phyloP scores from a whole-genome alignment of 1,140 invertebrate species.

The Melitaea cinxia region DNA sequence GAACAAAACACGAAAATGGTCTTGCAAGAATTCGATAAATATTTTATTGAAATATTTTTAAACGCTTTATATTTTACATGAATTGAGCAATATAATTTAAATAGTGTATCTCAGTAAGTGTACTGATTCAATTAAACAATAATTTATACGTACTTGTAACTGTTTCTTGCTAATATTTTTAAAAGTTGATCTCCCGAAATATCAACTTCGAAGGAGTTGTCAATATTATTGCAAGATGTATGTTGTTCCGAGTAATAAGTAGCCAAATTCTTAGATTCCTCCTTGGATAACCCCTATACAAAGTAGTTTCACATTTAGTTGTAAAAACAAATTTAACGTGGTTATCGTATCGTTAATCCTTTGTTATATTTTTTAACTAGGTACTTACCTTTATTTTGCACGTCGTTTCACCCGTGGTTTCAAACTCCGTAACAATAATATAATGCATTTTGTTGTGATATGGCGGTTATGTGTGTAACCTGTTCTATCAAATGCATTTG shows the following conservation, averaged over 20 bases:
- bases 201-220: slow-evolving; percentile 60
- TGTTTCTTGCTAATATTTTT: slow-evolving; percentile 45
- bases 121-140: too few relatives aligned
- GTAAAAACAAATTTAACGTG: too few relatives aligned
- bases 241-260: slow-evolving; percentile 38
- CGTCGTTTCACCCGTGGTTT: slow-evolving; percentile 49
- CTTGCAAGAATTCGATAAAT: too few relatives aligned
- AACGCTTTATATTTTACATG: too few relatives aligned
- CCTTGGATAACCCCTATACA: slow-evolving; percentile 29
- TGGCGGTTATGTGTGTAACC: background rate
- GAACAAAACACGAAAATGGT: too few relatives aligned
- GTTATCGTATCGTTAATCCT: too few relatives aligned
- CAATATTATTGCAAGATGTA: slow-evolving; percentile 39
- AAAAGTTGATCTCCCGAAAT: slow-evolving; percentile 51
- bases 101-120: too few relatives aligned
- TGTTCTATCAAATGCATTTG: too few relatives aligned
- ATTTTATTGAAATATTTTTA: too few relatives aligned
- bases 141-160: slow-evolving; percentile 50
- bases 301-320: background rate
- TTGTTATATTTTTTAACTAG: too few relatives aligned
- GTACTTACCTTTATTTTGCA: slow-evolving; percentile 65
- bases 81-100: too few relatives aligned
- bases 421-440: slow-evolving; percentile 57
- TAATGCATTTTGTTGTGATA: slow-evolving; percentile 36
- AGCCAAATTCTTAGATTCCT: slow-evolving; percentile 43